A percentile compares a stretch with the other conserved stretches of the same genome.
phyloP scores from a whole-genome alignment of 2,797 vertebrate species.

The Ctenosaura bakeri region DNA sequence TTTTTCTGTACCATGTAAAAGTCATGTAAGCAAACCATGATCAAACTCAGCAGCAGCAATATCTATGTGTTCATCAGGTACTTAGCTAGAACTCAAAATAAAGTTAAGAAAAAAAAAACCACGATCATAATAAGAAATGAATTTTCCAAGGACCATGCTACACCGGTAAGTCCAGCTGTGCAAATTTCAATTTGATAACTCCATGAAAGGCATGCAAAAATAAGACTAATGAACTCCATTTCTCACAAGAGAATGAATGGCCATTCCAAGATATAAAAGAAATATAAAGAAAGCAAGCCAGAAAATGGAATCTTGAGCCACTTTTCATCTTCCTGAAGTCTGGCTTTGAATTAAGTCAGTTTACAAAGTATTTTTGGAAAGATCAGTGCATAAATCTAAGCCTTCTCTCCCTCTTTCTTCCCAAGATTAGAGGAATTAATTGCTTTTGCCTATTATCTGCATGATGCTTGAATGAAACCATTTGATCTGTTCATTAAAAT shows the following conservation, averaged over 20 bases:
- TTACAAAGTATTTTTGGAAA: not conserved
- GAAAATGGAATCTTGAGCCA: slow-evolving; percentile 70
- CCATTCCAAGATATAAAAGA: not conserved
- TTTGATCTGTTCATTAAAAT: slow-evolving; percentile 54
- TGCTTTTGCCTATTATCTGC: not conserved
- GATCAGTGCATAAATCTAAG: not conserved
- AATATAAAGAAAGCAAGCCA: slow-evolving; percentile 10
- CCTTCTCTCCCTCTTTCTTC: not conserved
- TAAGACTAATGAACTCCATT: not conserved
- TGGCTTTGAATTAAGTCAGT: slow-evolving; percentile 37
- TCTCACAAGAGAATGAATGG: slow-evolving; percentile 19
- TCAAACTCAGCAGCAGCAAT: not conserved
- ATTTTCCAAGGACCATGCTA: not conserved
- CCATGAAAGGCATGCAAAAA: slow-evolving; percentile 25
- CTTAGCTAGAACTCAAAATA: not conserved
- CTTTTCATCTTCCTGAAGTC: slow-evolving; percentile 71
- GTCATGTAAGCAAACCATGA: not conserved
- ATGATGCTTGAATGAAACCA: not conserved
- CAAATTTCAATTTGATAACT: not conserved
- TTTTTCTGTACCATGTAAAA: not conserved
- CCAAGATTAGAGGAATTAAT: not conserved
- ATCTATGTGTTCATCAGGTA: not conserved
- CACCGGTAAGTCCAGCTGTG: slow-evolving; percentile 1
- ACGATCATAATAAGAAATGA: not conserved
- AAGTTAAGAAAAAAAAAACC: not conserved